Evolutionary conservation across 2,888 invertebrate species (phyloP), one percentile per base, ranked within the genome.

Genomic region (Drosophila anomalipes): DNA sequence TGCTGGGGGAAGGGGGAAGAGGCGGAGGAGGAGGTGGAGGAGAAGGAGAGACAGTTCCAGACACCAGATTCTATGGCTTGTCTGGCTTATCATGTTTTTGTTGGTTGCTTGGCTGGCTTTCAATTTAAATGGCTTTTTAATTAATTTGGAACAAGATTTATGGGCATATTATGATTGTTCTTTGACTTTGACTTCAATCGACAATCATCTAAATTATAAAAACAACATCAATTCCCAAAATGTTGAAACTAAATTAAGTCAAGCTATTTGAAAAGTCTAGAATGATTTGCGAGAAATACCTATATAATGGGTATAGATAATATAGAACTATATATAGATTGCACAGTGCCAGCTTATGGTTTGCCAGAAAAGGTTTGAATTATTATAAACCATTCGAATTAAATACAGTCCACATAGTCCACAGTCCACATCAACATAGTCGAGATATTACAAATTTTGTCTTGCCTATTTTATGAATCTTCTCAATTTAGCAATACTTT

Each of bases 101-200:
- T 5, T 56, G 16, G 9, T 54, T 33, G 35, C 41, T 61, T 51
- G 39, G 39, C 22, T 65, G 41, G 58, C 33, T 63, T 68, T 68
- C 28, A 33, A 73, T 82, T 80, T 80, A 77, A 87, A 91, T 89
- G 70, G 57, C 57, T 69, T 35, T 83, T 84, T 83, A 90, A 91
- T 91, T 91, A 91, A 85, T 89, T 85, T 74, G 59, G 32, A 39
- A 47, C 22, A 70, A 52, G 80, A 79, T 81, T 78, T 81, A 80
- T 81, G 67, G 52, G 14, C 81, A 60, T 77, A 75, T 81, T 74
- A 62, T 71, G 67, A 67, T 66, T 63, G 54, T 12, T 61, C 47
- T 79, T 63, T 61, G 64, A 39, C 51, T 26, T 14, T 26, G 47
- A 16, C 47, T 26, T 47, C 1, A 47, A 16, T 58, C 39, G 37